Conservation (phyloP, 2,888 invertebrate genomes). For the Quadriops clusia region DNA sequence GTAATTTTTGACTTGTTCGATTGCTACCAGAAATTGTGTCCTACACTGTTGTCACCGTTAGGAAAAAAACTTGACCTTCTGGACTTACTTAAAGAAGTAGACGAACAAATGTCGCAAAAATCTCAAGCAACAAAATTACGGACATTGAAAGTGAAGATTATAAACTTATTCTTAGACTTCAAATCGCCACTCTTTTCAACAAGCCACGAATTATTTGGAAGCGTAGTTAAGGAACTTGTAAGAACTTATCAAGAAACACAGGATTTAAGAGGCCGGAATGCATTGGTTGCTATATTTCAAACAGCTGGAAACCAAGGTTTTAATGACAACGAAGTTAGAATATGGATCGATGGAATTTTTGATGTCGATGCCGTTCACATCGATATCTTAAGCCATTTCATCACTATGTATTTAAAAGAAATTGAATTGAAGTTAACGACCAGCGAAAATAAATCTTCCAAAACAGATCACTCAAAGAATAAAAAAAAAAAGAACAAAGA, state of each 20-base stretch:
- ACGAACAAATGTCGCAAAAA: constrained; percentile 1
- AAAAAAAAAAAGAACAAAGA: constrained; percentile 2
- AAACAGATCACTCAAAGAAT: no score
- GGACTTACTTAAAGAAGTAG: constrained; percentile 7
- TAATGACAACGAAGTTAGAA: constrained; percentile 51
- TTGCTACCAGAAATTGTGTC: constrained; percentile 40
- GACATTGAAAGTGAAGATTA: constrained; percentile 33
- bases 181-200: constrained; percentile 30
- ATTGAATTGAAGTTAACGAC: no score
- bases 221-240: constrained; percentile 23
- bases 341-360: constrained; percentile 41
- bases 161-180: constrained; percentile 32
- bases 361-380: no score
- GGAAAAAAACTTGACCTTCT: no score
- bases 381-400: no score
- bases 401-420: no score
- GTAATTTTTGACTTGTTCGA: constrained; percentile 45
- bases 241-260: constrained; percentile 38
- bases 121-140: constrained; percentile 1
- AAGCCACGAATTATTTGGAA: constrained; percentile 22
- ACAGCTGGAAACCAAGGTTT: constrained; percentile 54
- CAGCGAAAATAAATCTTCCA: no score
- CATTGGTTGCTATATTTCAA: constrained; percentile 44
- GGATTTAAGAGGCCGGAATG: constrained; percentile 20
- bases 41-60: constrained; percentile 36